Base-by-base conservation (phyloP, 2,113 vertebrate species). In the Eolophus roseicapilla region DNA sequence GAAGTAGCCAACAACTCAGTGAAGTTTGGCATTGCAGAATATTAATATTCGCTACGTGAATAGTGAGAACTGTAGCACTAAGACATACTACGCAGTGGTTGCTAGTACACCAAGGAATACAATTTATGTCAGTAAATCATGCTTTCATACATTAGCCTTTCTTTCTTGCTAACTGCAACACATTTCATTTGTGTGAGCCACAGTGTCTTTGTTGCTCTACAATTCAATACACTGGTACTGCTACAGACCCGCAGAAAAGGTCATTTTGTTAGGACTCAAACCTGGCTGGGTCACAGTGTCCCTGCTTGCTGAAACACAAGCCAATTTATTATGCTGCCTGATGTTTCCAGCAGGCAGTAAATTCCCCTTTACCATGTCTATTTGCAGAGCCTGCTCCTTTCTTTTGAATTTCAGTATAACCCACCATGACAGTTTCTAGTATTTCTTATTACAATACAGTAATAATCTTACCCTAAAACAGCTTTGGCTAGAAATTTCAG, bases 401-500 rank as follows among this genome's bases (percentile, higher is more conserved):
- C 31, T 77, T 88, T 9, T n/a, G 17, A 50, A 46, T 59, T 65
- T 93, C 63, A 67, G 37, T 50, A 4, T 24, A 17, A 69, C 29
- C 46, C 57, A 39, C n/a, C 27, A 8, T 8, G 17, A 63, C 28
- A 52, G 12, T 57, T 88, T 87, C 74, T 55, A 69, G 3, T 59
- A 12, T 41, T 77, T 80, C 44, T 64, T 47, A 28, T 47, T 17
- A 75, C 10, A 80, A 35, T 19, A 75, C 13, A 70, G 50, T 52
- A 94, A 94, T 17, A 82, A 76, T 80, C 98, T 97, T 98, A 99
- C 99, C 98, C 97, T 90, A 99, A 97, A 92, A 99, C 95, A 41
- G 93, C 96, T 93, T 98, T 97, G 10, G 99, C 98, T 98, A 99
- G 97, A 86, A 98, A 98, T 91, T 99, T 99, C 37, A 99, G 97